Base-by-base conservation (phyloP, 2,797 vertebrate species). In the Ataeniobius toweri region DNA sequence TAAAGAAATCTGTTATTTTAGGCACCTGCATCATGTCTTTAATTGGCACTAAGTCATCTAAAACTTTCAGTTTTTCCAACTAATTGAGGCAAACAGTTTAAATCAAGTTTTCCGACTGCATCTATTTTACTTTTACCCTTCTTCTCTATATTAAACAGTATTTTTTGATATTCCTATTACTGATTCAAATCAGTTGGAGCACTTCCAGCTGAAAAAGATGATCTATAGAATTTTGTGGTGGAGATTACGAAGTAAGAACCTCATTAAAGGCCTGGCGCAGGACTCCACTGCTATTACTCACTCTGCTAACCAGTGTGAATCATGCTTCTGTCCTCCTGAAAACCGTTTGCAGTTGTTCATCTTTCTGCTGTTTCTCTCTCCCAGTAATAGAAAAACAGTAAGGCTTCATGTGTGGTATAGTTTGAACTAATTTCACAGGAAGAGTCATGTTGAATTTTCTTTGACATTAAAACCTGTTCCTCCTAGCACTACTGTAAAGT, bases 221-320 rank as follows among this genome's bases (percentile, higher is more conserved):
- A 91, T 91, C 53, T 91, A 85, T 77, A 90, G 78, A 74, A 80
- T 86, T 83, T 82, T 86, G 80, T 78, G 78, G 72, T 80, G 31
- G 69, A 80, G 83, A 90, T 82, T 53, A 71, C 80, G 82, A 48
- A 68, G 80, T 84, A 88, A 92, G 80, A 85, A 82, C 86, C 88
- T 87, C 85, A 86, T 93, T 93, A 93, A 93, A 89, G 74, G 85
- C 53, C 74, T 14, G 73, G 78, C 73, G 71, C 87, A 82, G 59
- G 77, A 71, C 79, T 83, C 71, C 41, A 73, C 79, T 53, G 41
- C 84, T 83, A 87, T 94, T 78, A 89, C 78, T 94, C 88, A 89
- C 79, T 59, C 79, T 86, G 74, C 71, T 84, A 85, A 77, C 79
- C 70, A 50, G 55, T 71, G 65, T 85, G 77, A 89, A 86, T 91